Evolutionary conservation across 2,888 invertebrate genomes (phyloP).

Genomic region (Neoscelio sp.): DNA sequence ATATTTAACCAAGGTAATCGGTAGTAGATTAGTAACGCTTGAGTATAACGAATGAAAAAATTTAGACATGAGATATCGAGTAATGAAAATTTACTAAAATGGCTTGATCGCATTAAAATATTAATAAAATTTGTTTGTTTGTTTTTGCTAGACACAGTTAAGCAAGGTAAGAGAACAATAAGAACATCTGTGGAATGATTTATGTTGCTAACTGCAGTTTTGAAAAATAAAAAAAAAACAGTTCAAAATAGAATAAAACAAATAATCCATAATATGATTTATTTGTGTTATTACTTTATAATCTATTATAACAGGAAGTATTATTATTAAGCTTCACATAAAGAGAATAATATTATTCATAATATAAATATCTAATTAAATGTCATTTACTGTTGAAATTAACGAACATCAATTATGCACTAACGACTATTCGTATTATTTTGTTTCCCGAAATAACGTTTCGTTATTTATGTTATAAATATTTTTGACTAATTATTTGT

Average conservation of each 20-base stretch:
- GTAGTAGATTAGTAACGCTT: too few species aligned
- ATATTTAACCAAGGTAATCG: too few species aligned
- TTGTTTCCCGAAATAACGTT: too few species aligned
- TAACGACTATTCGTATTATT: too few species aligned
- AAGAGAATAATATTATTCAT: conserved; percentile 9
- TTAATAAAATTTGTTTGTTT: conserved; percentile 77
- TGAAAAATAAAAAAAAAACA: neutral
- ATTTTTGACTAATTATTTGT: too few species aligned
- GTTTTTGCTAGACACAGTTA: conserved; percentile 78
- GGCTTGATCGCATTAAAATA: conserved; percentile 42
- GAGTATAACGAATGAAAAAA: too few species aligned
- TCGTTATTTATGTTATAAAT: neutral
- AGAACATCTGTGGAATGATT: conserved; percentile 1
- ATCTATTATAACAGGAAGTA: conserved; percentile 2
- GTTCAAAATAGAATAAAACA: too few species aligned
- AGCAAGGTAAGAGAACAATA: conserved; percentile 82
- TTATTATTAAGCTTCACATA: conserved; percentile 6
- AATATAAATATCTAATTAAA: neutral
- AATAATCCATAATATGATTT: neutral
- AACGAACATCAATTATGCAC: neutral
- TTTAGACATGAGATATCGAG: neutral
- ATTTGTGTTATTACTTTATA: neutral
- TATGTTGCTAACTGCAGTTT: conserved; percentile 32
- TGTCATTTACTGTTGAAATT: neutral
- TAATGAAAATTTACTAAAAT: neutral